phyloP scores from a whole-genome alignment of 2,113 vertebrate genomes.

The Myrmecobius fasciatus region DNA sequence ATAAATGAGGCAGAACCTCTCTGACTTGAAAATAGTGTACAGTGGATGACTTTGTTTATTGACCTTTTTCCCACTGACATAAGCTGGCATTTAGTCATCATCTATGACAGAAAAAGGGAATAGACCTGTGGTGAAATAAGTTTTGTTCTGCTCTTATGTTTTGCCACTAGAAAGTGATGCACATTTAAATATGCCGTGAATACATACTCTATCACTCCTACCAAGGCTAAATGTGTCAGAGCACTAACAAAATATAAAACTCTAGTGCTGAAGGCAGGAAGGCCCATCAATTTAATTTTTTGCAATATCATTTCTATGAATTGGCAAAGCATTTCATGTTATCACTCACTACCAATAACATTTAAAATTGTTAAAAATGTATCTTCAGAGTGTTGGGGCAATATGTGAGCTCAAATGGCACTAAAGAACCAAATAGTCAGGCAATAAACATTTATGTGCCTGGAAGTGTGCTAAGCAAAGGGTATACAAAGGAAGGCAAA shows the following conservation, averaged over 20 bases:
- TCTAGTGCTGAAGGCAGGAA: background rate
- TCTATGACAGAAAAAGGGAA: background rate
- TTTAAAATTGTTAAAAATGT: background rate
- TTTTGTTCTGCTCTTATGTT: background rate
- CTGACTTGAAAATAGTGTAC: background rate
- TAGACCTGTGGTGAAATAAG: background rate
- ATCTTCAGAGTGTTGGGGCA: background rate
- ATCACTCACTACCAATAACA: background rate
- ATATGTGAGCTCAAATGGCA: background rate
- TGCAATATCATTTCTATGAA: background rate
- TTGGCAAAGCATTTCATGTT: background rate
- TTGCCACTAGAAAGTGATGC: background rate
- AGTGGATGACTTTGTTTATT: background rate
- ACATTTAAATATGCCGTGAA: background rate
- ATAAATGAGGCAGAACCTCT: background rate
- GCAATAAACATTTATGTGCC: background rate
- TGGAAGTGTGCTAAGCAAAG: background rate
- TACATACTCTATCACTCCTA: background rate
- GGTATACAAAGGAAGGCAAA: background rate
- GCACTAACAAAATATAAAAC: background rate
- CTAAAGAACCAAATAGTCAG: background rate
- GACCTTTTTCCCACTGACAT: background rate
- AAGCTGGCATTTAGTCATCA: background rate
- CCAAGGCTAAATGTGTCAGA: background rate
- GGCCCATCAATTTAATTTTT: background rate